phyloP scores from a whole-genome alignment of 2,797 vertebrate species.

The Dromococcyx pavoninus region DNA sequence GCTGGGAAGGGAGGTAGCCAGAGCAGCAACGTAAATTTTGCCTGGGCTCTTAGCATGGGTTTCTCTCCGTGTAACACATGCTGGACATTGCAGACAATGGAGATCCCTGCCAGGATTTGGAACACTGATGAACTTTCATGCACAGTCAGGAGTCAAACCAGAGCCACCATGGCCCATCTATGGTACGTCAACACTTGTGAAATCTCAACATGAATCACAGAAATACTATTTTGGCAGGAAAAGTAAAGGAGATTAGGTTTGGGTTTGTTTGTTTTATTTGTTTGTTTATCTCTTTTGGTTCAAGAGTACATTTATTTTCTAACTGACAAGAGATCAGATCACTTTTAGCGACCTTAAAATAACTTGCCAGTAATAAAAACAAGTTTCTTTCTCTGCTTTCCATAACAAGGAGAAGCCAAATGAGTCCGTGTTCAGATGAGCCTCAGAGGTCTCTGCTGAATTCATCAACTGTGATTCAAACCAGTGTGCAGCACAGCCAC shows the following conservation, averaged over 20 bases:
- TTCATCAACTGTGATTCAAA: slow-evolving; percentile 28
- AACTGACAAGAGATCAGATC: neutral
- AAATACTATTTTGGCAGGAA: neutral
- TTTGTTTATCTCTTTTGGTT: neutral
- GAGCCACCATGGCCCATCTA: neutral
- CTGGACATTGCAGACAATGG: neutral
- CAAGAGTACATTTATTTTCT: neutral
- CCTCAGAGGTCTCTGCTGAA: neutral
- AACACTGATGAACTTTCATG: neutral
- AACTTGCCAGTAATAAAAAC: neutral
- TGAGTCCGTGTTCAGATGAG: neutral
- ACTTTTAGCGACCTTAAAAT: neutral
- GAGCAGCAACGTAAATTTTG: neutral
- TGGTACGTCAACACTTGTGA: neutral
- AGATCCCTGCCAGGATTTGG: neutral
- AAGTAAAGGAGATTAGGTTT: neutral
- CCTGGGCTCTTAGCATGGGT: neutral
- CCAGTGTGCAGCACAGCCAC: slow-evolving; percentile 72
- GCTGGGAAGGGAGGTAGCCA: neutral
- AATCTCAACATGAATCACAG: neutral
- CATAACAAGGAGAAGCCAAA: neutral
- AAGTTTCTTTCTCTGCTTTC: neutral
- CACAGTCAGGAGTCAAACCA: neutral
- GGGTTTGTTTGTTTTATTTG: neutral
- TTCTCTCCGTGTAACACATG: neutral